A percentile compares a stretch with the other conserved stretches of the same genome.
Evolutionary conservation across 2,888 invertebrate genomes (phyloP).

Genomic region (Lycia hirtaria): DNA sequence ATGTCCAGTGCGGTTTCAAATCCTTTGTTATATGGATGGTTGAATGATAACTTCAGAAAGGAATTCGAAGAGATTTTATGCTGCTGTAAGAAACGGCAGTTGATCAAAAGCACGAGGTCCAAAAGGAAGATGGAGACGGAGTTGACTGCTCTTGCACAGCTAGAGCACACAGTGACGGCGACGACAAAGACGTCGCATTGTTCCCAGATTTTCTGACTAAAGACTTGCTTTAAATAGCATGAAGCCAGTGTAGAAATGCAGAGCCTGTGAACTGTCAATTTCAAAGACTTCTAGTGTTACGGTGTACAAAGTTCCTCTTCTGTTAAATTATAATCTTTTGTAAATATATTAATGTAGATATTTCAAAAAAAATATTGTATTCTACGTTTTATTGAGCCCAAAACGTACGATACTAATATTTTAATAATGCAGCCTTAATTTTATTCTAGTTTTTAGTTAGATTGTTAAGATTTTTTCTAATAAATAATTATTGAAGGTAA

Average conservation of each 20-base stretch:
- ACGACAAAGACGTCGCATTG: conserved; percentile 83
- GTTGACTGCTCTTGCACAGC: conserved; percentile 73
- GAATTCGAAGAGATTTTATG: conserved; percentile 93
- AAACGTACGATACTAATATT: conserved; percentile 72
- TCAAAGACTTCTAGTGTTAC: conserved; percentile 55
- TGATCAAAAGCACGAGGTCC: conserved; percentile 64
- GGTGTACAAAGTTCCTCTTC: conserved; percentile 71
- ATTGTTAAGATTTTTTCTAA: conserved; percentile 53
- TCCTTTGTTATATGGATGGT: conserved; percentile 96
- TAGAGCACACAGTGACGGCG: conserved; percentile 75
- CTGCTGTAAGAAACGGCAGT: conserved; percentile 76
- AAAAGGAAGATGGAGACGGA: conserved; percentile 79
- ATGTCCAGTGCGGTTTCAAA: conserved; percentile 97
- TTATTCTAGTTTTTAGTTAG: conserved; percentile 46
- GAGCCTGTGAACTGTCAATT: conserved; percentile 63
- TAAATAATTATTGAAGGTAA: conserved; percentile 42
- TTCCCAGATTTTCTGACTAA: conserved; percentile 85
- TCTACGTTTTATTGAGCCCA: conserved; percentile 81
- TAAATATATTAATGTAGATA: conserved; percentile 41
- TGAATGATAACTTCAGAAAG: conserved; percentile 96
- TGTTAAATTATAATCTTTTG: conserved; percentile 41
- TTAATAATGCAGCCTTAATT: conserved; percentile 47
- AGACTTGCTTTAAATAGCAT: conserved; percentile 79
- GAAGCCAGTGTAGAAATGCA: conserved; percentile 73
- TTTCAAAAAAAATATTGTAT: conserved; percentile 54